A percentile compares a stretch with the other conserved stretches of the same genome.
These are phyloP conservation scores for Synanceia verrucosa DNA, from an alignment of 2,797 vertebrate genomes.

Conservation along the genomic window DNA sequence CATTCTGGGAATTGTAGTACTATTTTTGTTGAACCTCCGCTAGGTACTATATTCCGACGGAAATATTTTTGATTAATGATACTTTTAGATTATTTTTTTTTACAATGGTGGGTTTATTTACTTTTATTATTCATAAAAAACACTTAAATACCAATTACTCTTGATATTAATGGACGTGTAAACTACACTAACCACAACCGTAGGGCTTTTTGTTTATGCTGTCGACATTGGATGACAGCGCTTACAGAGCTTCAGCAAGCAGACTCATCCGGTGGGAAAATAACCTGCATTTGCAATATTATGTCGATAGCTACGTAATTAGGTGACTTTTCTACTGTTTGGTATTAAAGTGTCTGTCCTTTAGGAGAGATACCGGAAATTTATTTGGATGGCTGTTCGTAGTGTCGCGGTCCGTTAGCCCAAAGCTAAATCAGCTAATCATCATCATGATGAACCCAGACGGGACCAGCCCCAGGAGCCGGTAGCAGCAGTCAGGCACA, in stretches of 20 bases:
- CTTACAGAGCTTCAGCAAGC: constrained; percentile 48
- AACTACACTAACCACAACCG: constrained; percentile 79
- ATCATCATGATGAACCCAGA: constrained; percentile 55
- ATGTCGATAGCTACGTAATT: background rate
- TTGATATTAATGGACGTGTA: rapidly evolving
- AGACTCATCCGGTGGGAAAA: constrained; percentile 18
- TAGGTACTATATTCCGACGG: rapidly evolving
- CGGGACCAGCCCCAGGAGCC: constrained; percentile 59
- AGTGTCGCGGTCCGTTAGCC: constrained; percentile 32
- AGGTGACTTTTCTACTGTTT: rapidly evolving
- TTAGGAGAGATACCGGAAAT: background rate
- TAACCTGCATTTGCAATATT: background rate
- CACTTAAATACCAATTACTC: rapidly evolving
- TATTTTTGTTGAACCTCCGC: rapidly evolving
- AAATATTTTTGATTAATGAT: rapidly evolving
- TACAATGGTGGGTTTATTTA: rapidly evolving
- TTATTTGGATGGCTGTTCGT: background rate
- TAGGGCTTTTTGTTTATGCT: constrained; percentile 23
- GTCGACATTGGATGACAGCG: constrained; percentile 60
- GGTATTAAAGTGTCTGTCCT: background rate
- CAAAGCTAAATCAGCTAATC: constrained; percentile 40
- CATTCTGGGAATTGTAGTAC: constrained; percentile 66
- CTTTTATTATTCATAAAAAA: rapidly evolving
- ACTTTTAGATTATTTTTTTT: rapidly evolving
- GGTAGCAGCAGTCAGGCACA: constrained; percentile 69